Base-by-base conservation (phyloP, 2,113 vertebrate genomes). In the Sminthopsis crassicaudata region DNA sequence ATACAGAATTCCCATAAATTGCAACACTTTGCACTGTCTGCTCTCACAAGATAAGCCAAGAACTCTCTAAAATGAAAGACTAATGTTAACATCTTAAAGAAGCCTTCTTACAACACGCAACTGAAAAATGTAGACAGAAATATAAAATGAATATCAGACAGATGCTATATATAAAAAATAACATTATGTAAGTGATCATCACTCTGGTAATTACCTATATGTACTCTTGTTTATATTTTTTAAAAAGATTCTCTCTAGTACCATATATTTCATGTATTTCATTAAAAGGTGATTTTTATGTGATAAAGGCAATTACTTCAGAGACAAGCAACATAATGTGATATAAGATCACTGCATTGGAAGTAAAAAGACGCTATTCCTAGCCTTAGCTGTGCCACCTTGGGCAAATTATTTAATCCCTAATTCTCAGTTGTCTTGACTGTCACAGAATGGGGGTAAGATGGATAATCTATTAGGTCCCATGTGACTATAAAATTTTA, bases 281-380 rank as follows among this genome's bases (percentile, higher is more conserved):
- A 36, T 96, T 93, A 91, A 88, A 42, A 90, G 84, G n/a, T 89
- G 26, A 60, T 94, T 96, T 93, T 53, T 90, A 51, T 46, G 23
- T 76, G 88, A 92, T 52, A 88, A 0, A 50, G 24, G 22, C 89
- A 55, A 51, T 42, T 42, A 42, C 88, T n/a, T 76, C 14, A n/a
- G 54, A 84, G n/a, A 42, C 5, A 84, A 42, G 19, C n/a, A 42
- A 23, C 67, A 84, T n/a, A 84, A n/a, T 22, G 67, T 23, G 36
- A 42, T 84, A 19, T 42, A 84, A 84, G 16, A 84, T 42, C 16
- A 84, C 67, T 23, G 16, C 19, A 19, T 42, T 84, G 7, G 2
- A 84, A 42, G n/a, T 22, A 42, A 84, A 26, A 42, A 84, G 67
- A 84, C 42, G n/a, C 6, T 42, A 84, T 84, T 42, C 19, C n/a